A percentile compares a stretch with the other conserved stretches of the same genome.
These are phyloP conservation scores for Eurystomus glaucurus DNA, from an alignment of 2,797 vertebrate species.

Conservation along the genomic window DNA sequence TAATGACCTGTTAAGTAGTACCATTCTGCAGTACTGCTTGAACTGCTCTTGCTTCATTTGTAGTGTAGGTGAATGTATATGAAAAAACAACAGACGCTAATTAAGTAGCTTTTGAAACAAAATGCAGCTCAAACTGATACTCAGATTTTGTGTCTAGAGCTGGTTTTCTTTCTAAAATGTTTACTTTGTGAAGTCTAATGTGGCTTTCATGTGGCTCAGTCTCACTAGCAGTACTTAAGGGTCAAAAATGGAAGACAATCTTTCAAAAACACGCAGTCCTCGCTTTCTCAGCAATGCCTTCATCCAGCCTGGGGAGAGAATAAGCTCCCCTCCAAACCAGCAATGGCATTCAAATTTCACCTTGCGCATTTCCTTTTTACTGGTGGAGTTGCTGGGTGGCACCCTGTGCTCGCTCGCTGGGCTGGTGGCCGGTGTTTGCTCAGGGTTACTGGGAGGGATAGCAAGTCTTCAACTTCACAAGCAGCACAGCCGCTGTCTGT, in stretches of 20 bases:
- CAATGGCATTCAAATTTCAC: not conserved
- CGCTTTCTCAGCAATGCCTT: not conserved
- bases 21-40: not conserved
- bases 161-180: not conserved
- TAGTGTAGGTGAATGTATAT: not conserved
- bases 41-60: not conserved
- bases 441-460: not conserved
- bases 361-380: rapidly evolving
- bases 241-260: not conserved
- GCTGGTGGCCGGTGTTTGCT: not conserved
- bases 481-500: not conserved
- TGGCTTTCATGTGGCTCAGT: not conserved
- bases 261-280: not conserved
- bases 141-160: not conserved
- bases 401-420: rapidly evolving
- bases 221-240: not conserved
- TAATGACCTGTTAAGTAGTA: not conserved
- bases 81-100: not conserved
- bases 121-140: not conserved
- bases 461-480: not conserved
- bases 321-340: not conserved
- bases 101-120: not conserved
- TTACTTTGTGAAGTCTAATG: not conserved
- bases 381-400: not conserved
- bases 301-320: not conserved